Conservation (phyloP, 2,888 invertebrate genomes). For the Drosophila testacea region DNA sequence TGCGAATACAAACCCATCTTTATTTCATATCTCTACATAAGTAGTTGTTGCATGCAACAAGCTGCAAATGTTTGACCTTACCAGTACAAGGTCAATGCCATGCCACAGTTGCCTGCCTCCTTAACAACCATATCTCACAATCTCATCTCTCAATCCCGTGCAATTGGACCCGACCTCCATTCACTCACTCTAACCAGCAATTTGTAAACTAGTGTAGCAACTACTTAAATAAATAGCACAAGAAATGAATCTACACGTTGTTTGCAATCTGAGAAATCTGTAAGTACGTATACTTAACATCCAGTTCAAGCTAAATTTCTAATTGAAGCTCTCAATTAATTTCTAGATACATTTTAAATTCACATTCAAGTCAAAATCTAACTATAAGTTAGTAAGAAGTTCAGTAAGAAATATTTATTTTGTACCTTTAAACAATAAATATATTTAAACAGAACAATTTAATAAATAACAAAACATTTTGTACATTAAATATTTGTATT, state of each 20-base stretch:
- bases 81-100: conserved; percentile 64
- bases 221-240: conserved; percentile 10
- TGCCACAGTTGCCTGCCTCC: conserved; percentile 14
- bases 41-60: conserved; percentile 61
- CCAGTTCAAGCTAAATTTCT: background rate
- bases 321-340: background rate
- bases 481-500: too few relatives aligned
- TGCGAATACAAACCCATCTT: conserved; percentile 1
- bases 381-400: background rate
- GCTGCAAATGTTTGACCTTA: conserved; percentile 64
- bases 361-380: background rate
- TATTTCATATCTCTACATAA: conserved; percentile 15
- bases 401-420: too few relatives aligned
- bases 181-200: background rate
- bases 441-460: too few relatives aligned
- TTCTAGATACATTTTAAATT: background rate
- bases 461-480: too few relatives aligned
- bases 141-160: background rate
- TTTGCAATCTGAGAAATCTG: conserved; percentile 9
- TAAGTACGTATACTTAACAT: conserved; percentile 15
- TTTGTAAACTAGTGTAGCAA: conserved; percentile 8
- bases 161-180: conserved; percentile 5
- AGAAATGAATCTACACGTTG: conserved; percentile 1
- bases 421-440: too few relatives aligned
- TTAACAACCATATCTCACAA: background rate